Conservation (phyloP, 1,140 invertebrate genomes). For the Copidosoma floridanum region DNA sequence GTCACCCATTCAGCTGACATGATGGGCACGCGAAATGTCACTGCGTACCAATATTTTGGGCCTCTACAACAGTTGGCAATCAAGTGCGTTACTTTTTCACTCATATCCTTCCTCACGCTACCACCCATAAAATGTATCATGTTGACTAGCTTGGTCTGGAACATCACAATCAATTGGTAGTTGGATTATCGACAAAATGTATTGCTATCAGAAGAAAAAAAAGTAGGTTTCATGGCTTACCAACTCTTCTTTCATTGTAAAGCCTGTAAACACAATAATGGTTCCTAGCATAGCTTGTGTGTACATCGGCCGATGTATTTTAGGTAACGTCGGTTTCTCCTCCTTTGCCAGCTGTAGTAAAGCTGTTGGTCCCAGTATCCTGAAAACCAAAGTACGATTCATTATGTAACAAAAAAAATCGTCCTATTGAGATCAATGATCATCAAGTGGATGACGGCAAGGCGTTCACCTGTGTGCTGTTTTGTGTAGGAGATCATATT, state of each 20-base stretch:
- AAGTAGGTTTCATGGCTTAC: conserved; percentile 55
- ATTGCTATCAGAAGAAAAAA: too few relatives aligned
- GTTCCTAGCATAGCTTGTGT: conserved; percentile 82
- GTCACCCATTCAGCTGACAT: conserved; percentile 86
- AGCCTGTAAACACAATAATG: conserved; percentile 87
- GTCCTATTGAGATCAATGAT: background rate
- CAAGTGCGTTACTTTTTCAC: conserved; percentile 85
- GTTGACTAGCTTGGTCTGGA: conserved; percentile 77
- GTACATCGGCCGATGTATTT: conserved; percentile 78
- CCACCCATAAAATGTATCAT: conserved; percentile 93
- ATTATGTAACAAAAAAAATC: too few relatives aligned
- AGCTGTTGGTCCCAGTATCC: conserved; percentile 74
- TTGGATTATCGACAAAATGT: too few relatives aligned
- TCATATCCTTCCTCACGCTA: conserved; percentile 86
- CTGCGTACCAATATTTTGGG: conserved; percentile 83
- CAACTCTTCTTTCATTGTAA: conserved; percentile 82
- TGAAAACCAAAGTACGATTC: conserved; percentile 46
- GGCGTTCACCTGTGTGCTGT: conserved; percentile 63
- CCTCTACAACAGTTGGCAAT: conserved; percentile 84
- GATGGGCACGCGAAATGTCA: conserved; percentile 84
- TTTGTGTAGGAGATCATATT: conserved; percentile 66
- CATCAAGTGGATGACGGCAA: too few relatives aligned
- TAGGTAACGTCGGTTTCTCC: conserved; percentile 66
- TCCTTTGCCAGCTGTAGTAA: conserved; percentile 71
- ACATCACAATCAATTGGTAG: too few relatives aligned